Base-by-base conservation (phyloP, 2,888 invertebrate genomes). In the Heliconius erato region DNA sequence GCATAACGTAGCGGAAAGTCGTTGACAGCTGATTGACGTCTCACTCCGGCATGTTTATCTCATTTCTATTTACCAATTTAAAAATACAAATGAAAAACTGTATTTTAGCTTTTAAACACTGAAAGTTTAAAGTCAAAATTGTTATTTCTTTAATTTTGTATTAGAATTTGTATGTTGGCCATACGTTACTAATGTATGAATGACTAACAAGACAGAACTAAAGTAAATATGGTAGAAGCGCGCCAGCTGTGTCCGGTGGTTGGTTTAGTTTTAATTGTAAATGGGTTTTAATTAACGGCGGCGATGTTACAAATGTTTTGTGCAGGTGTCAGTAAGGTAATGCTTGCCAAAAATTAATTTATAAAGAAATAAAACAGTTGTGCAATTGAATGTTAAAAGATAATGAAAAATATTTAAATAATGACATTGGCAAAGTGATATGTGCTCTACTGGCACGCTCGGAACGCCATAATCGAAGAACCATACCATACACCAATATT, bases 21-120 rank as follows among this genome's bases (percentile, higher is more conserved):
- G 94, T 89, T 95, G 95, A 96, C 95, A 95, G 93, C 91, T 95
- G 95, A 96, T 95, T 96, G 95, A 96, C 95, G 89, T 94, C 95
- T 96, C 92, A 95, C 95, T 96, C 94, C 88, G 92, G 94, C 94
- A 94, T 94, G 93, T 95, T 95, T 94, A 94, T 94, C 92, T 94
- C 92, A 93, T 93, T 93, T 91, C 91, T 88, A 88, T 87, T 85
- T 82, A 85, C 87, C 82, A 88, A 84, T 71, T 78, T 81, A 84
- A 32, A 79, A 79, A 83, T 80, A 63, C 44, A 9, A 32, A 65
- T 54, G 12, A 9, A 26, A 32, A 68, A 79, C 26, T 40, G 40
- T 44, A 54, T 59, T 74, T 40, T 65, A 80, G 40, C 26, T 54
- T 71, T 80, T 87, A 84, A 74, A n/a, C 0, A 7, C 1, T 16